Evolutionary conservation across 1,140 invertebrate species (phyloP).

Genomic region (Stratiolaelaps scimitus): DNA sequence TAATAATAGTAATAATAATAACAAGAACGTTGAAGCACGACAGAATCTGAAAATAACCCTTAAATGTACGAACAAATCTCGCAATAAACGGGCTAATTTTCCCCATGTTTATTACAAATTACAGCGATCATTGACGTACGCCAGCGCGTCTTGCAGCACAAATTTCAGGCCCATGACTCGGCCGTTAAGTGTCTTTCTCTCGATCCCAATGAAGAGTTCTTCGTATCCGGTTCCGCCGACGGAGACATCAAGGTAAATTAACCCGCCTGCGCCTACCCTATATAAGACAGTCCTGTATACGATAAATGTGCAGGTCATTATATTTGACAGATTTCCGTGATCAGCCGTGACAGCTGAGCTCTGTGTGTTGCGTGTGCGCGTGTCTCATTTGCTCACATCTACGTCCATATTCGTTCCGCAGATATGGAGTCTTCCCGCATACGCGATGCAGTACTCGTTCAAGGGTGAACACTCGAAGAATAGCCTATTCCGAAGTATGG

Average conservation of each 20-base stretch:
- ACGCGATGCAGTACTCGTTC: conserved; percentile 70
- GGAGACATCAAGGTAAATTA: conserved; percentile 85
- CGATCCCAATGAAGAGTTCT: conserved; percentile 87
- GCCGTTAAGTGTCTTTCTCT: conserved; percentile 86
- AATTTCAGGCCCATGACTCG: conserved; percentile 80
- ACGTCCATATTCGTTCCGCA: conserved; percentile 43
- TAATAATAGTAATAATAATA: not conserved
- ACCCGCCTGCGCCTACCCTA: not conserved
- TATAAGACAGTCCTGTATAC: not conserved
- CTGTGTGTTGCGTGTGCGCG: not conserved
- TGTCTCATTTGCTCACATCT: not conserved
- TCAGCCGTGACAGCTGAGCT: too few species aligned
- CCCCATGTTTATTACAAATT: not conserved
- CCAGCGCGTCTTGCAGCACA: conserved; percentile 69
- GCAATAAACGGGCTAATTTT: too few species aligned
- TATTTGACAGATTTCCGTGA: too few species aligned
- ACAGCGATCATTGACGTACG: conserved; percentile 62
- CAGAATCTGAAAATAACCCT: not conserved
- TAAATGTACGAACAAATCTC: too few species aligned
- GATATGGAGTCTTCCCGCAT: conserved; percentile 81
- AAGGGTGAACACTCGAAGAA: conserved; percentile 72
- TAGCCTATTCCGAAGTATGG: conserved; percentile 89
- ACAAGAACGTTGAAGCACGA: not conserved
- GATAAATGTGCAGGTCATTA: too few species aligned
- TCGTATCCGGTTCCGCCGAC: conserved; percentile 93